phyloP scores from a whole-genome alignment of 2,797 vertebrate species.

The Aplochiton taeniatus region DNA sequence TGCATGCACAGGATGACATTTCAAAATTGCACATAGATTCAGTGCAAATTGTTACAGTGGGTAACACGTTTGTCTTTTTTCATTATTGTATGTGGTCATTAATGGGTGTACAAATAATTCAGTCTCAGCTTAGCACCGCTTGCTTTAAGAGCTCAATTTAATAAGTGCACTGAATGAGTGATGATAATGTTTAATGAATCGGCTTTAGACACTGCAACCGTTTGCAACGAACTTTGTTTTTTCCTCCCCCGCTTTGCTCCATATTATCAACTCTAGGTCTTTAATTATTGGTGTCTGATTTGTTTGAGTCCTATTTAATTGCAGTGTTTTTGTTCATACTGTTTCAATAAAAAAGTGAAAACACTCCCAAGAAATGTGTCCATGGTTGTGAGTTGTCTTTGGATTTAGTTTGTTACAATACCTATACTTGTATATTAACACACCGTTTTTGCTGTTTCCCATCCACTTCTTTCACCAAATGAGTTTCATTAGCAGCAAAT shows the following conservation, averaged over 20 bases:
- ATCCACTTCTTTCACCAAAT: background rate
- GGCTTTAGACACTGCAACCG: conserved; percentile 78
- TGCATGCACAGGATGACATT: conserved; percentile 42
- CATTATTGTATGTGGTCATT: conserved; percentile 50
- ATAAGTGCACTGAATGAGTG: conserved; percentile 78
- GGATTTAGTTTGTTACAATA: conserved; percentile 4
- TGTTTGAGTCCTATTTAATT: conserved; percentile 77
- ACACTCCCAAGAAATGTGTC: conserved; percentile 27
- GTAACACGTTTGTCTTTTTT: conserved; percentile 42
- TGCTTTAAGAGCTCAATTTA: conserved; percentile 67
- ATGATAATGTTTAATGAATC: conserved; percentile 65
- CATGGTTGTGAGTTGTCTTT: conserved; percentile 9
- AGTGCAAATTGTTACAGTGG: conserved; percentile 53
- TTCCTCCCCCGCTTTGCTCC: conserved; percentile 50
- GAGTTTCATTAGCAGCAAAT: background rate
- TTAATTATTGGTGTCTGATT: conserved; percentile 66
- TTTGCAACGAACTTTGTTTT: conserved; percentile 71
- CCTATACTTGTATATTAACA: too few relatives aligned
- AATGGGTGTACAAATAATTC: conserved; percentile 64
- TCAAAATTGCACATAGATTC: conserved; percentile 54
- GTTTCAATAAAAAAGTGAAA: conserved; percentile 79
- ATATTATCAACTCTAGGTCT: conserved; percentile 56
- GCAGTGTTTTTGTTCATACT: conserved; percentile 76
- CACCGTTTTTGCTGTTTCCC: too few relatives aligned
- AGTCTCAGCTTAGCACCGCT: conserved; percentile 61